Base-by-base conservation (phyloP, 1,140 invertebrate species). In the Drosophila sechellia region DNA sequence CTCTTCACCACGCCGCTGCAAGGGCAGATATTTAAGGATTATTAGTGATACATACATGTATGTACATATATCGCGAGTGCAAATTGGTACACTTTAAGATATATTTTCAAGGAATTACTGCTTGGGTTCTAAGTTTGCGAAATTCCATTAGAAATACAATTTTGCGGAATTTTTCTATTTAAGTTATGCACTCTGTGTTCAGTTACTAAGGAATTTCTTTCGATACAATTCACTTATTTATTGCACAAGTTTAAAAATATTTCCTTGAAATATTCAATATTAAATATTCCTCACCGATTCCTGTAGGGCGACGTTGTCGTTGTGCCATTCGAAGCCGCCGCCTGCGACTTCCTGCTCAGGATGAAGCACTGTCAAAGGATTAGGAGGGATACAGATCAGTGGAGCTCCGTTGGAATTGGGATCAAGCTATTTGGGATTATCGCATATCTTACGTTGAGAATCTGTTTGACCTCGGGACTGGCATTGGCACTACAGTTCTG, bases 401-500 rank as follows among this genome's bases (percentile, higher is more conserved):
- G 25, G 20, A 27, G 17, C 0, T 49, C 31, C n/a, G 10, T 48
- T 27, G 3, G 31, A 15, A 22, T 42, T 46, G 13, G 17, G 5
- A 31, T 15, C 37, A 34, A 27, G 17, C 10, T 22, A 43, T 31
- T 25, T 15, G 42, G 17, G 5, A 35, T 17, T 17, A 17, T 35
- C 4, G 27, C 1, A 35, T 50, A 5, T 40, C 49, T 93, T 92
- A 96, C 96, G 94, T 96, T 96, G 80, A 99, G 94, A 84, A 97
- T 97, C 93, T 98, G 97, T 93, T 99, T 99, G 76, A 99, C 98
- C 93, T 98, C 98, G 12, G 96, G 96, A 59, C 98, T 98, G 43
- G 98, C 98, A 72, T 98, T 96, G 20, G 98, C 98, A 94, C 97
- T 98, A 93, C 98, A 97, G 93, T 98, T 97, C 91, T 98, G 98